Base-by-base conservation (phyloP, 2,888 invertebrate species). In the Hirtodrosophila histrioides region DNA sequence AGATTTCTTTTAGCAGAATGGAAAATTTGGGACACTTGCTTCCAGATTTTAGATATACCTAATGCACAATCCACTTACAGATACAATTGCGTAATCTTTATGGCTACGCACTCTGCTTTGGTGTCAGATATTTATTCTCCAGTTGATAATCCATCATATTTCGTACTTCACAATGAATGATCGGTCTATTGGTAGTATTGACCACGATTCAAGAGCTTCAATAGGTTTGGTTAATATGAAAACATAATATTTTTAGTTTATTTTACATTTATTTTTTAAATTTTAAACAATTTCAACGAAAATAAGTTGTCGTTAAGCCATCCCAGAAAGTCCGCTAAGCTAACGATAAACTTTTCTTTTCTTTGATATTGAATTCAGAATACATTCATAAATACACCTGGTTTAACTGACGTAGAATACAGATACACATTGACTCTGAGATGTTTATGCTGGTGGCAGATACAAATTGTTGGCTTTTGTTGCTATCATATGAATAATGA, bases 181-280 rank as follows among this genome's bases (percentile, higher is more conserved):
- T 17, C 17, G 17, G 2, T 17, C 17, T 17, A 17, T 17, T 17
- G 27, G 27, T 6, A 27, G 27, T 27, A 27, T 27, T 27, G 4
- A 5, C 27, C 27, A 27, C 1, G 6, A 27, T 27, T 5, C 6
- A 5, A 27, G 27, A 27, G 6, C 4, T 27, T 27, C 27, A 27
- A 27, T 0, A 27, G 9, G 3, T 40, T 40, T 0, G 0, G 10
- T 46, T 23, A 51, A 29, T 24, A 48, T 8, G 41, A 24, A 43
- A 12, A 3, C 11, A 39, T 0, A 11, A 8, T 27, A 27, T 27
- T 67, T 46, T 35, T 29, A 46, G 49, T 68, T 74, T 61, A 68
- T 53, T 57, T 56, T 61, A 73, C 61, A 74, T 71, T 71, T 68
- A 74, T 72, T 58, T 50, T 66, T 36, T 46, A 5, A 0, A 27